Percentiles rank a stretch among this genome's conserved stretches.
Evolutionary conservation across 92 coral and sea anemone species (phyloP).

Genomic region (Heteractis magnifica): DNA sequence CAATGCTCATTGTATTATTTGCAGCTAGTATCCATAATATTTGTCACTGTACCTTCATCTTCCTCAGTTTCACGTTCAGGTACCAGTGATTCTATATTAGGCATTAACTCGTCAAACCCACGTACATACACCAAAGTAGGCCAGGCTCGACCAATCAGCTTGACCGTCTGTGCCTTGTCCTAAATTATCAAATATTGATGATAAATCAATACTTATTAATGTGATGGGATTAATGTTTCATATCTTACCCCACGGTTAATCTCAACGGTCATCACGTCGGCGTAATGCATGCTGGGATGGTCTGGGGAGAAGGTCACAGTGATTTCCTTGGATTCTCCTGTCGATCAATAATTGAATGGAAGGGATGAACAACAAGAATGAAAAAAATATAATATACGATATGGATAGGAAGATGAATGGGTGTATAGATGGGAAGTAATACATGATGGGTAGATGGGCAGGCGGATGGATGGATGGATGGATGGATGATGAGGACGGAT

Average conservation of each 20-base stretch:
- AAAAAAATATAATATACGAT: not conserved
- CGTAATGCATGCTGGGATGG: constrained; percentile 86
- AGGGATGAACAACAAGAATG: not conserved
- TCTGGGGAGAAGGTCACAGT: constrained; percentile 84
- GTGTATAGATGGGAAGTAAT: too few species aligned
- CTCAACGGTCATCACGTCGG: constrained; percentile 82
- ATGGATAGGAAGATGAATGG: too few species aligned
- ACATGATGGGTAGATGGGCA: too few species aligned
- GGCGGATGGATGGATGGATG: too few species aligned
- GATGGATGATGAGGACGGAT: too few species aligned
- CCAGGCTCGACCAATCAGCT: constrained; percentile 89
- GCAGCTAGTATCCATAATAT: too few species aligned
- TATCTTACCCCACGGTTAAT: constrained; percentile 74
- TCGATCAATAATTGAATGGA: not conserved
- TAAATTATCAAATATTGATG: constrained; percentile 12
- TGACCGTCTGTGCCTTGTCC: constrained; percentile 72
- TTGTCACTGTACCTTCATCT: constrained; percentile 69
- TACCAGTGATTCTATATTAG: constrained; percentile 76
- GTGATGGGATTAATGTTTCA: too few species aligned
- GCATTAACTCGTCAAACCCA: constrained; percentile 93
- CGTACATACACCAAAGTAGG: constrained; percentile 73
- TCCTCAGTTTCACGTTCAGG: constrained; percentile 76
- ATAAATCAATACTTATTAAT: too few species aligned
- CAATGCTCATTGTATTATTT: too few species aligned
- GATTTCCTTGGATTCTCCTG: constrained; percentile 86